Base-by-base conservation (phyloP, 2,888 invertebrate genomes). In the Cerastis leucographa region DNA sequence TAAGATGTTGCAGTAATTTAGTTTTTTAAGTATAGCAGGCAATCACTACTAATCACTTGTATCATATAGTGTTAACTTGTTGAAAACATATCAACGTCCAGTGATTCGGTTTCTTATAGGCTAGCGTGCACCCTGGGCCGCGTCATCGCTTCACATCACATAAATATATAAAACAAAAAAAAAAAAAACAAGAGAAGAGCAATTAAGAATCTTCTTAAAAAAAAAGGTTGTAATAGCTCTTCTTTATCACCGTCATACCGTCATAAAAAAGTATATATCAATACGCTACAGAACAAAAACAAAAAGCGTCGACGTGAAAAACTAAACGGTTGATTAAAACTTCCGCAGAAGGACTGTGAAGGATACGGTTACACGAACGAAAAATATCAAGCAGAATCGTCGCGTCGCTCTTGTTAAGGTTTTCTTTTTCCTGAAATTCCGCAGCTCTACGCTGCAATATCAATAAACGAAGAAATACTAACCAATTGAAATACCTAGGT, bases 311-410 rank as follows among this genome's bases (percentile, higher is more conserved):
- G 29, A 56, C 3, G n/a, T 46, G 76, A 71, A 83, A 72, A 83
- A 62, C 62, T 42, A 14, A 54, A 71, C 49, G 42, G 51, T 67
- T 83, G 67, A 83, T 83, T 83, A 80, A 83, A 82, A 80, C 46
- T 68, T 76, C n/a, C 44, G 29, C 64, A 8, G 42, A 42, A n/a
- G n/a, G n/a, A 80, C 56, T 61, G 51, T 62, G 25, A 69, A 67
- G 19, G 49, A 78, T 12, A 67, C n/a, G n/a, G n/a, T 46, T 35
- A 25, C 14, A 62, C 12, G 65, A 73, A 73, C 67, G 80, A 83
- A 76, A 83, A 64, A 46, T 46, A 44, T 42, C 17, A 54, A 64
- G 67, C 35, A 35, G 40, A 3, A 59, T 9, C 2, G 54, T 67
- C 46, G 42, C 72, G 19, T 46, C 25, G 42, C 11, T 40, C 51